A percentile compares a stretch with the other conserved stretches of the same genome.
These are phyloP conservation scores for Gryon sp. DNA, from an alignment of 1,140 invertebrate species.

Conservation along the genomic window DNA sequence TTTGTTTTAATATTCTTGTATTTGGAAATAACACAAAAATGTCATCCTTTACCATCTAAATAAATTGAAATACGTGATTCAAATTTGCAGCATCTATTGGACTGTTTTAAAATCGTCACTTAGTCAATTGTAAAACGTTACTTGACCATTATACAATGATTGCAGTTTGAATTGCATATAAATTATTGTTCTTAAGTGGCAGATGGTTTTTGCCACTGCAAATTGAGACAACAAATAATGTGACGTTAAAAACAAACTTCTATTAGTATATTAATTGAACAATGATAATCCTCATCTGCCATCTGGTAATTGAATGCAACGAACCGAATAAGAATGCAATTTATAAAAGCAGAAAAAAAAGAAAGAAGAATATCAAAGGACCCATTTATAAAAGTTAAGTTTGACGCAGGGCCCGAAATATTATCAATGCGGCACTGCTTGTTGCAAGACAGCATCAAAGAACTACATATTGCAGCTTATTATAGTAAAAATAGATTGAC, in stretches of 20 bases:
- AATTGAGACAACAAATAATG: conserved; percentile 38
- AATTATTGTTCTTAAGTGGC: conserved; percentile 43
- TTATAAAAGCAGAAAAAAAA: conserved; percentile 39
- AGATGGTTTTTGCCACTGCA: conserved; percentile 42
- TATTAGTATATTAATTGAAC: conserved; percentile 50
- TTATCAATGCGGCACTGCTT: conserved; percentile 30
- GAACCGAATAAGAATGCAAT: conserved; percentile 46
- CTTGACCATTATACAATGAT: no score
- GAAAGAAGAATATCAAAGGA: conserved; percentile 15
- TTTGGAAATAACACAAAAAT: no score
- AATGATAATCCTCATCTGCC: conserved; percentile 47
- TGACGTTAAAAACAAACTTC: conserved; percentile 40
- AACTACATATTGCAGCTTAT: conserved; percentile 1
- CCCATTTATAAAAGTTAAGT: conserved; percentile 1
- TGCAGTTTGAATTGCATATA: conserved; percentile 27
- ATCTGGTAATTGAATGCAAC: conserved; percentile 54
- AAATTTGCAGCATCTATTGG: background rate
- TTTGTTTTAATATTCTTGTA: no score
- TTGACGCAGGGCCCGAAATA: conserved; percentile 31
- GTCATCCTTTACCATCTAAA: no score
- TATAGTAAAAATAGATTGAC: conserved; percentile 26
- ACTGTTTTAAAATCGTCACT: background rate
- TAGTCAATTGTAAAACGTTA: no score
- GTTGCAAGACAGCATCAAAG: conserved; percentile 13
- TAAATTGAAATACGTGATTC: no score